Base-by-base conservation (phyloP, 2,888 invertebrate species). In the Troides oblongomaculatus region DNA sequence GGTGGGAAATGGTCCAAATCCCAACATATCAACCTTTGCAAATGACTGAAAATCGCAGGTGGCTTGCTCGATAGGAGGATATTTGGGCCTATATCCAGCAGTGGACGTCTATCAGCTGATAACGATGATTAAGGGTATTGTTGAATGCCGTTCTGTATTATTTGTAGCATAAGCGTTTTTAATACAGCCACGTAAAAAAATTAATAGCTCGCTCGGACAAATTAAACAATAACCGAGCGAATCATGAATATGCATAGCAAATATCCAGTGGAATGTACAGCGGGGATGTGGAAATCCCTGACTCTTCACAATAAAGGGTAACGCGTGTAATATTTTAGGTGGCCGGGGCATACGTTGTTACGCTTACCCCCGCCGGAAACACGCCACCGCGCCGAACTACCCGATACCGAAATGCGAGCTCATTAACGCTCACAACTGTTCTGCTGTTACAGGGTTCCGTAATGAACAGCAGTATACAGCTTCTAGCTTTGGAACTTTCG, bases 271-370 rank as follows among this genome's bases (percentile, higher is more conserved):
- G 57, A 39, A 25, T 14, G 14, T 57, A 39, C 7, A 46, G 58
- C 46, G 43, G n/a, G 63, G 4, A 5, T 36, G 36, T 39, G 46
- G 58, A 59, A 65, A 65, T 65, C 30, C 59, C 65, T 46, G 59
- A 65, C 58, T 59, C 43, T 53, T 53, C 53, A 53, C 53, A 53
- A 53, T 53, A 53, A 17, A 53, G 18, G 5, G n/a, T 53, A 53
- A 53, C n/a, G 3, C 6, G 12, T 17, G n/a, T 53, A 53, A 39
- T 39, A 39, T 39, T 0, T 53, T 39, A 39, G 39, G 39, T 39
- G 39, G 10, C 17, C 53, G n/a, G 18, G 53, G 53, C 53, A 53
- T 53, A 53, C 53, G n/a, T 53, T 39, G 39, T 39, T 18, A 53
- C n/a, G 53, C 53, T 6, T 53, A 14, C 14, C 14, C n/a, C n/a